Percentiles rank a stretch among this genome's conserved stretches.
phyloP scores from a whole-genome alignment of 1,140 invertebrate species.

The Penaeus vannamei region DNA sequence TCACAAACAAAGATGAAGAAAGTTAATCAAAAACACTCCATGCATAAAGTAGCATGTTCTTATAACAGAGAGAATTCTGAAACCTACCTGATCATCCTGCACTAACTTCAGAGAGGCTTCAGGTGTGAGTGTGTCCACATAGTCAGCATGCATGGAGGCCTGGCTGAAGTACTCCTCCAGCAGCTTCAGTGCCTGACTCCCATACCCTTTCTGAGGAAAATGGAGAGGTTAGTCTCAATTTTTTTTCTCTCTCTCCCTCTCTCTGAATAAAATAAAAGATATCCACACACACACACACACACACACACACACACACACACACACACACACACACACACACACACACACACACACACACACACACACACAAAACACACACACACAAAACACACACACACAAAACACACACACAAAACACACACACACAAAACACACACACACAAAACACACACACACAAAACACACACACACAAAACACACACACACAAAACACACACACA shows the following conservation, averaged over 20 bases:
- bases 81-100: constrained; percentile 55
- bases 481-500: no score
- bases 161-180: constrained; percentile 88
- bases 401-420: no score
- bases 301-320: not conserved
- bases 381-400: no score
- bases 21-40: not conserved
- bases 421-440: no score
- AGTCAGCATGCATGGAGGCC: constrained; percentile 48
- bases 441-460: no score
- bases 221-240: constrained; percentile 30
- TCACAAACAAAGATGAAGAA: not conserved
- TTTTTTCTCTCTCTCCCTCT: no score
- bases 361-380: no score
- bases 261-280: no score
- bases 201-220: constrained; percentile 87
- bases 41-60: not conserved
- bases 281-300: no score
- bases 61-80: not conserved
- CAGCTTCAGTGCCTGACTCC: constrained; percentile 85
- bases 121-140: constrained; percentile 31
- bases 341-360: not conserved
- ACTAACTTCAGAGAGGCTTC: constrained; percentile 36
- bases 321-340: not conserved
- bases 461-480: no score